A percentile compares a stretch with the other conserved stretches of the same genome.
Evolutionary conservation across 2,113 vertebrate genomes (phyloP).

Genomic region (Diphyllodes magnificus): DNA sequence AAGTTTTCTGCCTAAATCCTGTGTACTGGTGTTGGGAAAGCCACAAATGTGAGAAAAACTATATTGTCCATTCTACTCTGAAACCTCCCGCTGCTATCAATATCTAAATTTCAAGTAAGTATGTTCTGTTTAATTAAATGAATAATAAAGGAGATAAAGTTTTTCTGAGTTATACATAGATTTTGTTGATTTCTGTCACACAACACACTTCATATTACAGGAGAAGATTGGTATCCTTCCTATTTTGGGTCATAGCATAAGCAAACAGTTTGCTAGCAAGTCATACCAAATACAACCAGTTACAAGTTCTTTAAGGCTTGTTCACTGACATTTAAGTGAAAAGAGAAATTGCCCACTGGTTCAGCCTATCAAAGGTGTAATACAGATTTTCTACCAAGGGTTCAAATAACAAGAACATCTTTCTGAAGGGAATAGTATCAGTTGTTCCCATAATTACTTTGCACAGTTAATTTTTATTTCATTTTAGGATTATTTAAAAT

Average conservation of each 20-base stretch:
- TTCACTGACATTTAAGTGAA: not conserved
- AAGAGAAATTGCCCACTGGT: not conserved
- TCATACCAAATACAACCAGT: not conserved
- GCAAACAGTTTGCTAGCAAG: not conserved
- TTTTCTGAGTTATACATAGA: not conserved
- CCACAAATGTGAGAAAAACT: not conserved
- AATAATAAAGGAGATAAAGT: not conserved
- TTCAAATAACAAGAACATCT: not conserved
- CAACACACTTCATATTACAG: not conserved
- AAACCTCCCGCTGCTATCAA: not conserved
- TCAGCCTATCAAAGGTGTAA: not conserved
- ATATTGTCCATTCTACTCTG: not conserved
- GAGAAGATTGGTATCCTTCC: not conserved
- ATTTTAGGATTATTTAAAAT: not conserved
- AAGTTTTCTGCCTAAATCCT: not conserved
- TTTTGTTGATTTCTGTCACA: not conserved
- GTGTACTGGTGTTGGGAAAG: not conserved
- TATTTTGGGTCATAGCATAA: not conserved
- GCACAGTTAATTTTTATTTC: not conserved
- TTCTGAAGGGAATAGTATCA: not conserved
- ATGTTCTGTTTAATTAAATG: not conserved
- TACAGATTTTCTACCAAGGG: not conserved
- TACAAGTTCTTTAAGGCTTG: not conserved
- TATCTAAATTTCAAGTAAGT: not conserved
- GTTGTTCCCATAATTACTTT: not conserved